Evolutionary conservation across 2,888 invertebrate genomes (phyloP).

Genomic region (Agrochola lota): DNA sequence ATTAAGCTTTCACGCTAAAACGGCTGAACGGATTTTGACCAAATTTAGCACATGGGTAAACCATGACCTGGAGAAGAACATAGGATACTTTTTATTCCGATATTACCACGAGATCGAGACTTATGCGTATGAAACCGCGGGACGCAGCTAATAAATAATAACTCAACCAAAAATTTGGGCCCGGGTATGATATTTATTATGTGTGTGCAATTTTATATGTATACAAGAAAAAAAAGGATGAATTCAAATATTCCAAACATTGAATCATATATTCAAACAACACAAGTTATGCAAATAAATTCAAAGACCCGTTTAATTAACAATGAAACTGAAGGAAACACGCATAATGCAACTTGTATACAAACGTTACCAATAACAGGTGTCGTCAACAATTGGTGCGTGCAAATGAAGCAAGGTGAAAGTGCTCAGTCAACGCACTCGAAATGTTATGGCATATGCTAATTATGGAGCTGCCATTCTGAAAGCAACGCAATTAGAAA

Average conservation of each 20-base stretch:
- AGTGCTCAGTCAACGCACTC: slow-evolving; percentile 58
- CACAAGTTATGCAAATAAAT: slow-evolving; percentile 50
- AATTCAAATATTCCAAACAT: slow-evolving; percentile 12
- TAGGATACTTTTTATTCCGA: no score
- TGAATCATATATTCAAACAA: slow-evolving; percentile 30
- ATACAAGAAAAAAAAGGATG: background rate
- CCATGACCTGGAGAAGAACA: no score
- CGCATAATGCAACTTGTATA: slow-evolving; percentile 42
- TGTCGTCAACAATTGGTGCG: slow-evolving; percentile 83
- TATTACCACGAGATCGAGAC: no score
- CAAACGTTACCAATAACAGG: slow-evolving; percentile 70
- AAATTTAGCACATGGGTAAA: no score
- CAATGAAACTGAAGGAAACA: slow-evolving; percentile 53
- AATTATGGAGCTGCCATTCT: slow-evolving; percentile 64
- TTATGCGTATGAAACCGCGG: no score
- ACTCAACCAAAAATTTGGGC: background rate
- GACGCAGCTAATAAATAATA: no score
- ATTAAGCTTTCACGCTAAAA: no score
- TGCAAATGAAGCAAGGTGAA: slow-evolving; percentile 73
- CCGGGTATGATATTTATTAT: background rate
- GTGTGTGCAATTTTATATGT: no score
- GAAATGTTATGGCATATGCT: slow-evolving; percentile 69
- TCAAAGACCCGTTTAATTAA: slow-evolving; percentile 57
- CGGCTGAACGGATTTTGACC: no score
- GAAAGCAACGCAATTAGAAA: slow-evolving; percentile 48